These are phyloP conservation scores for Cactoblastis cactorum DNA, from an alignment of 2,888 invertebrate species.

Conservation along the genomic window DNA sequence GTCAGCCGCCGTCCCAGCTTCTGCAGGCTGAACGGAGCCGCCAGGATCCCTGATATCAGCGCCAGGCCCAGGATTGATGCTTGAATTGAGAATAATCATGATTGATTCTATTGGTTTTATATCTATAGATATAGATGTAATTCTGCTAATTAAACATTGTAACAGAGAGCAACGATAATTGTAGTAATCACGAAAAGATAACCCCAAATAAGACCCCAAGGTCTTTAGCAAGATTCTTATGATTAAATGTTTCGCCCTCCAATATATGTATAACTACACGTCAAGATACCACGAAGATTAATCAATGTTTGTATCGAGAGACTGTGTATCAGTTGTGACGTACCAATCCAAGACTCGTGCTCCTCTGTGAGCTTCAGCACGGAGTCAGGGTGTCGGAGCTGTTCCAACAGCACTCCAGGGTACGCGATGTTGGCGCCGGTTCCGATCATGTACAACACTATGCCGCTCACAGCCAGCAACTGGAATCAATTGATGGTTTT, in stretches of 20 bases:
- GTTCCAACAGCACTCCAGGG: conserved; percentile 64
- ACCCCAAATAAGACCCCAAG: too few relatives aligned
- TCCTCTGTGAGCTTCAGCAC: conserved; percentile 50
- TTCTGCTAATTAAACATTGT: too few relatives aligned
- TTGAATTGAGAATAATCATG: conserved; percentile 37
- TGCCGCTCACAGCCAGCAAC: conserved; percentile 63
- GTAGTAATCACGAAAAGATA: too few relatives aligned
- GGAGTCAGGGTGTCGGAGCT: conserved; percentile 52
- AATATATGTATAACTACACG: too few relatives aligned
- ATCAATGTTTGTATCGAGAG: too few relatives aligned
- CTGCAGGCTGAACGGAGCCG: conserved; percentile 76
- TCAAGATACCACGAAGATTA: too few relatives aligned
- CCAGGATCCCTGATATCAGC: conserved; percentile 76
- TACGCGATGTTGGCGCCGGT: conserved; percentile 70
- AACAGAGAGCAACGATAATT: too few relatives aligned
- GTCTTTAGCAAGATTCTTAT: too few relatives aligned
- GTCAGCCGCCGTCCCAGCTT: conserved; percentile 76
- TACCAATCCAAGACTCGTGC: conserved; percentile 72
- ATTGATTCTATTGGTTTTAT: too few relatives aligned
- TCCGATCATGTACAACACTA: conserved; percentile 71
- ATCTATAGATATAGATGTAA: too few relatives aligned
- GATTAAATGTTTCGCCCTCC: too few relatives aligned
- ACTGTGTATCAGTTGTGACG: conserved; percentile 14
- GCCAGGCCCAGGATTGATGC: conserved; percentile 81
- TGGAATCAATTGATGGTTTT: too few relatives aligned